Base-by-base conservation (phyloP, 2,113 vertebrate species). In the Gasterosteus aculeatus region DNA sequence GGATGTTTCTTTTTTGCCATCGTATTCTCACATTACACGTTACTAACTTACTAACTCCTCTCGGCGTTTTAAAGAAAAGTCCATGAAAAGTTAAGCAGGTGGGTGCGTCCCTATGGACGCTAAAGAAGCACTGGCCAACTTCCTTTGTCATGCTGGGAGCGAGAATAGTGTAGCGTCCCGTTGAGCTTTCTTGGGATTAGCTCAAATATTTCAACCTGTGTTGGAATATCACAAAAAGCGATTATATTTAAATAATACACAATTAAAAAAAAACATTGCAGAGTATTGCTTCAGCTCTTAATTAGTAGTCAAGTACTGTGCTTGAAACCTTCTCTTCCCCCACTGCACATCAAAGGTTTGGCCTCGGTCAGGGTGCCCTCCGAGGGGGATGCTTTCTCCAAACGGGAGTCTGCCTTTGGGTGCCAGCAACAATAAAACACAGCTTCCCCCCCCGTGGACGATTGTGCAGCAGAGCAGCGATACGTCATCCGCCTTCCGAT, bases 401-500 rank as follows among this genome's bases (percentile, higher is more conserved):
- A 85, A 81, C 70, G 47, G 57, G 77, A 78, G 61, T 38, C 26
- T 46, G 62, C 41, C 29, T 38, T 77, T 59, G 54, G n/a, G 42
- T 80, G 76, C 85, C 85, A 75, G 72, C 62, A 72, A 89, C 70
- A 77, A 84, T 70, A 75, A 85, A 83, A 79, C 47, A 72, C 12
- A 15, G 58, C 64, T 65, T 73, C 80, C 89, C 22, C 22, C 22
- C 77, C 65, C 57, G 67, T 7, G 79, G 78, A 82, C 51, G 1
- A 31, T 22, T 84, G 80, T 77, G 82, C 87, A 81, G 65, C 75
- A 82, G 84, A 86, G 87, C 71, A 73, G 77, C 81, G 67, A 73
- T 85, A 67, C 69, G 49, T 74, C 57, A 77, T 69, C 77, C 71
- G 59, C 42, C 63, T 67, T 72, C 39, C 65, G 78, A 81, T 70